These are phyloP conservation scores for Nasonia giraulti DNA, from an alignment of 1,140 invertebrate genomes.

Conservation along the genomic window DNA sequence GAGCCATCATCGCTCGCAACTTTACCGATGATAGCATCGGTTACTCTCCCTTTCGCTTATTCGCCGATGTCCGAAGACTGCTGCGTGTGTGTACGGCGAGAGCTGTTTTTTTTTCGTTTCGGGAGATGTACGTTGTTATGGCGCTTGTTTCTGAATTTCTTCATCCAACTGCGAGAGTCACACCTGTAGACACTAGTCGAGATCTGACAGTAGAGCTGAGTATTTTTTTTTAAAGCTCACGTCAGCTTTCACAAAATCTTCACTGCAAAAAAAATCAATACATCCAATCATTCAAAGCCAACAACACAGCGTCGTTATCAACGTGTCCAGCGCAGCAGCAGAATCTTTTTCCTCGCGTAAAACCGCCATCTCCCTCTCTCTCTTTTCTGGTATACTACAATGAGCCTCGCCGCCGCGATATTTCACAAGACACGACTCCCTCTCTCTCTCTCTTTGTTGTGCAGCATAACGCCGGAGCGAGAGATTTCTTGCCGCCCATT, in stretches of 20 bases:
- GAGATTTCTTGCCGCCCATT: constrained; percentile 19
- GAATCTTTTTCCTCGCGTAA: not conserved
- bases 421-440: not conserved
- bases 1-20: constrained; percentile 16
- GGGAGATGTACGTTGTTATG: too few relatives aligned
- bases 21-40: not conserved
- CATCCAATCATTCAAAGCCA: not conserved
- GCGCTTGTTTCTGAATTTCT: too few relatives aligned
- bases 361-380: not conserved
- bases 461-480: not conserved
- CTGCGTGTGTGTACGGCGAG: not conserved
- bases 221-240: too few relatives aligned
- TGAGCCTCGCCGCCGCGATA: constrained; percentile 2
- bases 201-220: too few relatives aligned
- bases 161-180: too few relatives aligned
- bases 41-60: not conserved
- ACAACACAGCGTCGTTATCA: not conserved
- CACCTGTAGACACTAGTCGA: too few relatives aligned
- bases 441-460: not conserved
- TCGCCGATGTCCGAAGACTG: not conserved
- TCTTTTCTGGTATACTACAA: not conserved
- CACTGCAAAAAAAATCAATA: not conserved
- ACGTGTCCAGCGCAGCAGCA: not conserved
- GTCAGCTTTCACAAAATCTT: too few relatives aligned
- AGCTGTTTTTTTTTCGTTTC: too few relatives aligned